Evolutionary conservation across 1,140 invertebrate genomes (phyloP), one percentile per base, ranked within the genome.

Genomic region (Thalassaphorura encarpata): DNA sequence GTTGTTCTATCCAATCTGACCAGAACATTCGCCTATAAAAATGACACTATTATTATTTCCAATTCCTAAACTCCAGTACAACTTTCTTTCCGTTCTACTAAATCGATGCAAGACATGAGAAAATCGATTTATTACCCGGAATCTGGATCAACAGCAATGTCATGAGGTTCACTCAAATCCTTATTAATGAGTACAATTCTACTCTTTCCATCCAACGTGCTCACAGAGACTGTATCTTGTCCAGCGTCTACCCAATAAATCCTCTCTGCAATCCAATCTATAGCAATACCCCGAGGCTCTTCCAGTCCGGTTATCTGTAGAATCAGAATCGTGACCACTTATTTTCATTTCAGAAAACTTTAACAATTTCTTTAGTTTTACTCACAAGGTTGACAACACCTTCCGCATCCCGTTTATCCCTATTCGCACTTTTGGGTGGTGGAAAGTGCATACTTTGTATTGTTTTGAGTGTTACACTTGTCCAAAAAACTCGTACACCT

Each of bases 251-350:
- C 79, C 70, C 83, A 83, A 70, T 89, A 91, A 18, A 91, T 69
- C 49, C 79, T 75, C 55, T 78, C 75, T 0, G 80, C 77, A 4
- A 85, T 73, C 79, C 83, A 87, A 71, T 92, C 88, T 19, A 91
- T 77, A 3, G 83, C 79, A 36, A 93, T 70, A 15, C 85, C 85
- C 64, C 83, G 78, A 0, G 87, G 83, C 49, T 78, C 73, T 18
- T 72, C 68, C 29, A 80, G 64, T 55, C 74, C 73, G 3, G 63
- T 64, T 27, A 74, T 58, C 69, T 72, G 28, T 28, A 27, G 21
- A 18, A 16, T 42, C 3, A 54, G n/a, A n/a, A n/a, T n/a, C n/a
- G n/a, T n/a, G n/a, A n/a, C n/a, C n/a, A n/a, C n/a, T n/a, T n/a
- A n/a, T n/a, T n/a, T n/a, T n/a, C n/a, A n/a, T n/a, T n/a, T n/a